A percentile compares a stretch with the other conserved stretches of the same genome.
Conservation (phyloP, 2,888 invertebrate genomes). For the Synergus gifuensis region DNA sequence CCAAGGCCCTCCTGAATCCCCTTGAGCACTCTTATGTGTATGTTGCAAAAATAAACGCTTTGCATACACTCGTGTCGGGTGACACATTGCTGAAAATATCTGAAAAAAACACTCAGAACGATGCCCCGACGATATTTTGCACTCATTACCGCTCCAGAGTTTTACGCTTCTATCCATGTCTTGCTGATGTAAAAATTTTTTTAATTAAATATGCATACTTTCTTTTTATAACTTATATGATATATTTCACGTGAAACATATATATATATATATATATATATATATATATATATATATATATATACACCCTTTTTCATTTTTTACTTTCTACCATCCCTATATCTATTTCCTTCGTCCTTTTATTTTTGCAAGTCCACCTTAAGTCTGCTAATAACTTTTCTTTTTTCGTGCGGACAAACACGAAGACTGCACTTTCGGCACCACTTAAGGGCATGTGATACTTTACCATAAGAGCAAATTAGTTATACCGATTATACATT, state of each 20-base stretch:
- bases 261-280: no score
- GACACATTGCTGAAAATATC: constrained; percentile 69
- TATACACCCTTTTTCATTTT: neutral
- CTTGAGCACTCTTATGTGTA: constrained; percentile 47
- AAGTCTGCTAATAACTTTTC: constrained; percentile 29
- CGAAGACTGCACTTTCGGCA: constrained; percentile 48
- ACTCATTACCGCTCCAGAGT: constrained; percentile 39
- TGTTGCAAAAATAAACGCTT: constrained; percentile 63
- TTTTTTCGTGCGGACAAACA: constrained; percentile 43
- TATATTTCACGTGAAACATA: no score
- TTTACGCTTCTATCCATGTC: neutral
- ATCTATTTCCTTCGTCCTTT: constrained; percentile 24
- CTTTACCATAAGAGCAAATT: no score
- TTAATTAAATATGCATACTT: no score
- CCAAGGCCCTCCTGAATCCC: constrained; percentile 51
- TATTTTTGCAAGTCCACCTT: constrained; percentile 25
- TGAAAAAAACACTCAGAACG: constrained; percentile 43
- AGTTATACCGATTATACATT: no score
- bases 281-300: no score
- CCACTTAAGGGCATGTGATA: no score
- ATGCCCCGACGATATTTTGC: constrained; percentile 27
- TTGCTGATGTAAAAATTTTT: neutral
- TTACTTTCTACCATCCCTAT: constrained; percentile 41
- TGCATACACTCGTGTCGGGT: constrained; percentile 60
- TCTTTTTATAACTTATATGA: no score